Evolutionary conservation across 2,888 invertebrate species (phyloP).

Genomic region (Metacarcinus magister): DNA sequence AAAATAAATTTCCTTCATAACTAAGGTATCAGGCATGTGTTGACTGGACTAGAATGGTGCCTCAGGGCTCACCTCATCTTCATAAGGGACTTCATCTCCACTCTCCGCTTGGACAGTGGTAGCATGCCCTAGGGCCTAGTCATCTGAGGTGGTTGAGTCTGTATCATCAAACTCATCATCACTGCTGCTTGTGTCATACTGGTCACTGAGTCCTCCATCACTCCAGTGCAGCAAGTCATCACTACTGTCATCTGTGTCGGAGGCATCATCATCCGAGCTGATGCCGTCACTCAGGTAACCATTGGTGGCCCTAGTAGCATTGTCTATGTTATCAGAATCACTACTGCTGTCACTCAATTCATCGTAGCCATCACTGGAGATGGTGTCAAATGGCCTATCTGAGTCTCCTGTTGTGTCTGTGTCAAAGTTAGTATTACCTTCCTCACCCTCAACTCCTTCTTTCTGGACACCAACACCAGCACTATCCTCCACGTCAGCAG

Average conservation of each 20-base stretch:
- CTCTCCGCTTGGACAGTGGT: not conserved
- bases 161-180: not conserved
- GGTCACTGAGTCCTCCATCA: not conserved
- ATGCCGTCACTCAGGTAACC: not conserved
- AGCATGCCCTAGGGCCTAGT: not conserved
- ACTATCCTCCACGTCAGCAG: not conserved
- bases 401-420: not conserved
- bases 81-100: not conserved
- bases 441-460: not conserved
- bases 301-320: not conserved
- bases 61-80: no score
- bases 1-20: no score
- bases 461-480: not conserved
- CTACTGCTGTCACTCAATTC: not conserved
- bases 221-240: not conserved
- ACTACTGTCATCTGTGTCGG: not conserved
- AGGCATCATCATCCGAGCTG: not conserved
- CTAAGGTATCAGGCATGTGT: no score
- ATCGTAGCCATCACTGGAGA: not conserved
- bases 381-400: not conserved
- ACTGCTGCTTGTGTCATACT: not conserved
- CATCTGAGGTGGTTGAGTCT: not conserved
- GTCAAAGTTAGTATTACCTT: not conserved
- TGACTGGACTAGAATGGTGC: no score
- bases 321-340: not conserved